Percentiles rank a stretch among this genome's conserved stretches.
Evolutionary conservation across 2,888 invertebrate species (phyloP).

Genomic region (Eristalinus sepulchralis): DNA sequence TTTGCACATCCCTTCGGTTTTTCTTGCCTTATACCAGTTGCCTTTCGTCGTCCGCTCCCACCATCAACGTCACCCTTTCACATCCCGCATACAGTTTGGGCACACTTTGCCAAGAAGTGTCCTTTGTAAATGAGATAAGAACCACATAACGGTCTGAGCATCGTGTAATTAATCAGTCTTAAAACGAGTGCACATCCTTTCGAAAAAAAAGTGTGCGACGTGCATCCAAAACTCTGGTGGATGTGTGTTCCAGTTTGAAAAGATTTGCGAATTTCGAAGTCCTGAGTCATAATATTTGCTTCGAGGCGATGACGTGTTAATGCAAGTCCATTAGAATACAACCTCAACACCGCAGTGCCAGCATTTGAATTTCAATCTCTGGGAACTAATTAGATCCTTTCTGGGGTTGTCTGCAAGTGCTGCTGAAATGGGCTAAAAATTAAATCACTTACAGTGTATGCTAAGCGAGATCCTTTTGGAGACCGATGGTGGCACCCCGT

Average conservation of each 20-base stretch:
- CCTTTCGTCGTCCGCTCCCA: neutral
- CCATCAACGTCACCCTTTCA: neutral
- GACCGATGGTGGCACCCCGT: conserved; percentile 93
- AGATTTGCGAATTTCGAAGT: conserved; percentile 9
- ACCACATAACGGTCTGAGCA: conserved; percentile 69
- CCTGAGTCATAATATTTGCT: conserved; percentile 46
- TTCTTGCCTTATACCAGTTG: conserved; percentile 14
- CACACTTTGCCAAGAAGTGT: conserved; percentile 54
- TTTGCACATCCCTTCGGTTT: conserved; percentile 60
- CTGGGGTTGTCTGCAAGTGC: neutral
- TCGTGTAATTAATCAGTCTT: conserved; percentile 73
- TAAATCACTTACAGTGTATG: conserved; percentile 91
- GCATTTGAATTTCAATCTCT: conserved; percentile 69
- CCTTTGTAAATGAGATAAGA: conserved; percentile 62
- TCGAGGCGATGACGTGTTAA: conserved; percentile 59
- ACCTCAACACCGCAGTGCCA: conserved; percentile 27
- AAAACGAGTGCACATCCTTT: conserved; percentile 53
- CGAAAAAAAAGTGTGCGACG: neutral
- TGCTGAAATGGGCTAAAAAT: conserved; percentile 25
- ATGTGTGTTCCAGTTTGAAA: conserved; percentile 14
- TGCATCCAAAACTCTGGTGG: neutral
- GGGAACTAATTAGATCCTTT: conserved; percentile 54
- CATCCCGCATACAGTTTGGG: neutral
- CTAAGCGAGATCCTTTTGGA: conserved; percentile 93
- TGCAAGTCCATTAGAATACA: conserved; percentile 54